These are phyloP conservation scores for Potamilus streckersoni DNA, from an alignment of 1,140 invertebrate genomes.

Conservation along the genomic window DNA sequence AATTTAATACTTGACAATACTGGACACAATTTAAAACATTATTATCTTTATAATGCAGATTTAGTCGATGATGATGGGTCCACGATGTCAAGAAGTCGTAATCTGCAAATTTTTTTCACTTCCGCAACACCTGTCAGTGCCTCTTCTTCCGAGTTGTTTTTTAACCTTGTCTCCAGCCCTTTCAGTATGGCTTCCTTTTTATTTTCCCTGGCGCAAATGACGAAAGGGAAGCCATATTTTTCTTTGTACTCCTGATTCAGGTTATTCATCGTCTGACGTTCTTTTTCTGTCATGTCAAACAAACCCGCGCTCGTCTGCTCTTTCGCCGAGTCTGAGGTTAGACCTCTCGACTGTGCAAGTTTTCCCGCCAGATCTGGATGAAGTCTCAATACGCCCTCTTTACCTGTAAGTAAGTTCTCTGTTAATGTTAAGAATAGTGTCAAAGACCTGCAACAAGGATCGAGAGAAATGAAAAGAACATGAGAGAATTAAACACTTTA, in stretches of 20 bases:
- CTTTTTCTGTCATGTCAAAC: constrained; percentile 1
- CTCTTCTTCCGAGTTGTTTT: constrained; percentile 5
- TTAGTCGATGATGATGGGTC: too few species aligned
- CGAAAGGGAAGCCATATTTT: constrained; percentile 20
- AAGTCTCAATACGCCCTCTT: constrained; percentile 12
- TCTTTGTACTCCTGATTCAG: constrained; percentile 14
- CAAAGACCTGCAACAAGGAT: too few species aligned
- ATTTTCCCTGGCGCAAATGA: constrained; percentile 19
- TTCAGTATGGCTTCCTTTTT: constrained; percentile 18
- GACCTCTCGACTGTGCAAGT: constrained; percentile 5
- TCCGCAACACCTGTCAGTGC: constrained; percentile 5
- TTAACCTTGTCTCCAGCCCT: not conserved
- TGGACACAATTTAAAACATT: too few species aligned
- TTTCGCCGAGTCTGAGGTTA: constrained; percentile 3
- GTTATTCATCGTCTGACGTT: constrained; percentile 3
- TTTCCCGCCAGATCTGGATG: constrained; percentile 19
- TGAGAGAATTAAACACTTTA: too few species aligned
- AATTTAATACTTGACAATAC: too few species aligned
- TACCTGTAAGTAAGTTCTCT: constrained; percentile 4
- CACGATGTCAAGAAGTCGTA: not conserved
- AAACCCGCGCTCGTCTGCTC: constrained; percentile 13
- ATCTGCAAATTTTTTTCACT: constrained; percentile 15
- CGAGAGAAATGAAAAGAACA: too few species aligned
- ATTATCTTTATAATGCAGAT: too few species aligned
- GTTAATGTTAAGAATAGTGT: too few species aligned